Base-by-base conservation (phyloP, 2,797 vertebrate genomes). In the Dallia pectoralis region DNA sequence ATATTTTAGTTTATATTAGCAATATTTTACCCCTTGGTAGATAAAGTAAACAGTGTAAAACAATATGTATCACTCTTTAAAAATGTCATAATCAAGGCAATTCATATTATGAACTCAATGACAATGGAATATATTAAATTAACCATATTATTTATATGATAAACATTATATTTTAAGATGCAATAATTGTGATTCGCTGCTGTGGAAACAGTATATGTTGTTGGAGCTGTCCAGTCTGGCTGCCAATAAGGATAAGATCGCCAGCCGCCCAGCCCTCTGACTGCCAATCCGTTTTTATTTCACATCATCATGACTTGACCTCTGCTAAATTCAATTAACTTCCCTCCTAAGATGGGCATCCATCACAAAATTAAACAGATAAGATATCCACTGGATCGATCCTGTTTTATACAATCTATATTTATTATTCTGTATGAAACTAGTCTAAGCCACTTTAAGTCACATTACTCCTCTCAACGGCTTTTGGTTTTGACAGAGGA, bases 341-440 rank as follows among this genome's bases (percentile, higher is more conserved):
- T 69, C 73, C 59, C 69, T 70, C 81, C 74, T 40, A 85, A 82
- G 74, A 69, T 25, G 47, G 29, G 29, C 30, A 69, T 69, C 25
- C 32, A 80, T 84, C 79, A 75, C 73, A 29, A 84, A 78, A 84
- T 81, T 84, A 68, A 85, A 87, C 67, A 79, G 85, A 88, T 85
- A 87, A 84, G 70, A 77, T 8, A 48, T 59, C 70, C 69, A 70
- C 72, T 63, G 56, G 75, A 69, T 62, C 2, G 29, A 87, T 82
- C 79, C 80, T 80, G 77, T 64, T 53, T 47, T 72, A 84, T 72
- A 27, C 25, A 33, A 64, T 64, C 83, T 33, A 78, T 74, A 79
- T 80, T 78, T 78, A 84, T 86, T 79, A 75, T 70, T 79, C 80
- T 85, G 30, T 70, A 9, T 40, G 66, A 68, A 82, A 89, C 84